Conservation (phyloP, 2,797 vertebrate species). For the Crenuchus spilurus region DNA sequence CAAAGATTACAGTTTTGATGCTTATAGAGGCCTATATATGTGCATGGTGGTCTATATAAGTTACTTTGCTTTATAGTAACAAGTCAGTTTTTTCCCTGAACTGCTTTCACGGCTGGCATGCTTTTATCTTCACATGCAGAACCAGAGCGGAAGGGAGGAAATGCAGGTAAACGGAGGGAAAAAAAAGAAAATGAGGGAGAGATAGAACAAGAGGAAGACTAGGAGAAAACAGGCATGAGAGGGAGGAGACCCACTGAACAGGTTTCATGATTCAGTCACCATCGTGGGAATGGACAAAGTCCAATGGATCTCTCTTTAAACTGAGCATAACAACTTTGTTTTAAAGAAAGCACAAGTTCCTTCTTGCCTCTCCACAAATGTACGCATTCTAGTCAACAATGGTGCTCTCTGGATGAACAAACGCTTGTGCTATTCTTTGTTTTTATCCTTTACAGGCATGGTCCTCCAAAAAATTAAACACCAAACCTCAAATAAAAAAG, state of each 20-base stretch:
- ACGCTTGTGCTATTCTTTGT: background rate
- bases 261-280: slow-evolving; percentile 60
- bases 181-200: slow-evolving; percentile 19
- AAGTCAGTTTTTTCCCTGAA: slow-evolving; percentile 23
- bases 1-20: slow-evolving; percentile 2
- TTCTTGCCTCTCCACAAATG: slow-evolving; percentile 23
- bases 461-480: too few species aligned
- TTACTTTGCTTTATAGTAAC: slow-evolving; percentile 1
- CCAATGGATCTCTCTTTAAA: slow-evolving; percentile 26
- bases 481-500: too few species aligned
- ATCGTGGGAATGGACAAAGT: slow-evolving; percentile 69
- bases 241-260: slow-evolving; percentile 64
- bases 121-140: slow-evolving; percentile 34
- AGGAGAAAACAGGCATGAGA: slow-evolving; percentile 53
- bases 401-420: slow-evolving; percentile 12
- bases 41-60: background rate
- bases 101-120: slow-evolving; percentile 21
- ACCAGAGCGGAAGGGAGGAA: slow-evolving; percentile 17
- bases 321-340: background rate
- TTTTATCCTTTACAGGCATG: too few species aligned
- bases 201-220: slow-evolving; percentile 25
- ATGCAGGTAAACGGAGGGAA: slow-evolving; percentile 32
- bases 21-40: slow-evolving; percentile 12
- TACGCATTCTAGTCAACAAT: background rate
- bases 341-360: slow-evolving; percentile 28